These are phyloP conservation scores for Doris montereyensis DNA, from an alignment of 2,888 invertebrate genomes.

Conservation along the genomic window DNA sequence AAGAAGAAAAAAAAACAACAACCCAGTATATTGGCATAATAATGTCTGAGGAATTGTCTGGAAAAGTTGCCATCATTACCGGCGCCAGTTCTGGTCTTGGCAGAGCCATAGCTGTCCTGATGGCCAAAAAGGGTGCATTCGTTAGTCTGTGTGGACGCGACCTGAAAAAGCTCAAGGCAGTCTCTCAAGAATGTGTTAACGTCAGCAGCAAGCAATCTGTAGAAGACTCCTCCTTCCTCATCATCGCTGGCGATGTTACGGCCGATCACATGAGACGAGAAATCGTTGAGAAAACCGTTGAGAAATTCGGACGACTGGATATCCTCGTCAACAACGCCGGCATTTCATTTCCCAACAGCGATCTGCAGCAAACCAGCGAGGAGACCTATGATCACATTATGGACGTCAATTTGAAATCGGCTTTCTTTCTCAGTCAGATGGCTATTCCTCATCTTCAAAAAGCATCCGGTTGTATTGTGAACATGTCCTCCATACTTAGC, in stretches of 20 bases:
- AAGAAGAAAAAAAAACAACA: not conserved
- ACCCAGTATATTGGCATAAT: not conserved
- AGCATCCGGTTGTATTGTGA: slow-evolving; percentile 18
- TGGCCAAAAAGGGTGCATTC: slow-evolving; percentile 34
- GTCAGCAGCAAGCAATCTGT: not conserved
- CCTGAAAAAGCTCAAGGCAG: not conserved
- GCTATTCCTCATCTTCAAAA: slow-evolving; percentile 22
- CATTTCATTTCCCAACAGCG: not conserved
- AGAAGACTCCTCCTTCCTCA: slow-evolving; percentile 5
- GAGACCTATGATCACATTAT: slow-evolving; percentile 12
- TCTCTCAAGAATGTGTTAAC: not conserved
- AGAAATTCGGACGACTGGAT: slow-evolving; percentile 27
- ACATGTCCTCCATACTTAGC: slow-evolving; percentile 20
- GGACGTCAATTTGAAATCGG: slow-evolving; percentile 23
- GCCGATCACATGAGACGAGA: not conserved
- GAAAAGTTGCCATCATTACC: slow-evolving; percentile 9
- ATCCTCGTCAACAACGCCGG: slow-evolving; percentile 24
- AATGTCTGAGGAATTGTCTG: slow-evolving; percentile 10
- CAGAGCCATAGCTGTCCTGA: slow-evolving; percentile 32
- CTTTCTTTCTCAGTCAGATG: slow-evolving; percentile 13
- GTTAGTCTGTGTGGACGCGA: slow-evolving; percentile 25
- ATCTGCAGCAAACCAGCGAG: slow-evolving; percentile 1
- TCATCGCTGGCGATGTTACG: slow-evolving; percentile 3
- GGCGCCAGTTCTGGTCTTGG: slow-evolving; percentile 25
- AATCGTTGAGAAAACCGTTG: slow-evolving; percentile 3